phyloP scores from a whole-genome alignment of 1,140 invertebrate genomes.

The Cydia strobilella region DNA sequence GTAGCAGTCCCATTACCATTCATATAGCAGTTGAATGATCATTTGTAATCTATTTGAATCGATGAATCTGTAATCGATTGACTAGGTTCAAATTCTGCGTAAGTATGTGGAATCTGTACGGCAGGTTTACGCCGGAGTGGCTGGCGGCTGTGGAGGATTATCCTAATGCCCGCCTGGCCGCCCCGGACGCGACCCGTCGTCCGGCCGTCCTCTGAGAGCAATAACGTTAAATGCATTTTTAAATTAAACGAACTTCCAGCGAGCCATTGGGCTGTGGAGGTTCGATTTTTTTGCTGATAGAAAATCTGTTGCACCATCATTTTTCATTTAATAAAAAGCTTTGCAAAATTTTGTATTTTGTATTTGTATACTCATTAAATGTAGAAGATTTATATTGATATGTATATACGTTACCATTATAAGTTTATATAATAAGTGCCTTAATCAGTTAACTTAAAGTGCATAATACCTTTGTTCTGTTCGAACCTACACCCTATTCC shows the following conservation, averaged over 20 bases:
- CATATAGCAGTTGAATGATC: too few species aligned
- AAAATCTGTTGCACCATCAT: slow-evolving; percentile 9
- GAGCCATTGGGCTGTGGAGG: neutral
- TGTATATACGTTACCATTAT: too few species aligned
- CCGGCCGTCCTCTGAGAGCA: neutral
- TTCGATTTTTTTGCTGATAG: slow-evolving; percentile 21
- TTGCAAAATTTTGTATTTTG: too few species aligned
- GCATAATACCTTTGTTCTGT: too few species aligned
- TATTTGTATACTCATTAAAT: too few species aligned
- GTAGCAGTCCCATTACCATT: too few species aligned
- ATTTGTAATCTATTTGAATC: too few species aligned
- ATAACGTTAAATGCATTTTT: slow-evolving; percentile 32
- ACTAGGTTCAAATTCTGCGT: neutral
- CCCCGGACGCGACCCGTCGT: slow-evolving; percentile 7
- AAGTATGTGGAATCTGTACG: neutral
- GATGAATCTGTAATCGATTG: neutral
- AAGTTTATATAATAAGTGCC: too few species aligned
- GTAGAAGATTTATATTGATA: too few species aligned
- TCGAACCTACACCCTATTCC: neutral
- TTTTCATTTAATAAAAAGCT: neutral
- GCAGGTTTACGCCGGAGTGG: neutral
- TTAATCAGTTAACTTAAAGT: too few species aligned
- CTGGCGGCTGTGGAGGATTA: slow-evolving; percentile 14
- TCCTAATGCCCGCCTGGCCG: slow-evolving; percentile 15
- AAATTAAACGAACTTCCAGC: slow-evolving; percentile 28